phyloP scores from a whole-genome alignment of 2,888 invertebrate genomes.

The Alloscopus bannaensis region DNA sequence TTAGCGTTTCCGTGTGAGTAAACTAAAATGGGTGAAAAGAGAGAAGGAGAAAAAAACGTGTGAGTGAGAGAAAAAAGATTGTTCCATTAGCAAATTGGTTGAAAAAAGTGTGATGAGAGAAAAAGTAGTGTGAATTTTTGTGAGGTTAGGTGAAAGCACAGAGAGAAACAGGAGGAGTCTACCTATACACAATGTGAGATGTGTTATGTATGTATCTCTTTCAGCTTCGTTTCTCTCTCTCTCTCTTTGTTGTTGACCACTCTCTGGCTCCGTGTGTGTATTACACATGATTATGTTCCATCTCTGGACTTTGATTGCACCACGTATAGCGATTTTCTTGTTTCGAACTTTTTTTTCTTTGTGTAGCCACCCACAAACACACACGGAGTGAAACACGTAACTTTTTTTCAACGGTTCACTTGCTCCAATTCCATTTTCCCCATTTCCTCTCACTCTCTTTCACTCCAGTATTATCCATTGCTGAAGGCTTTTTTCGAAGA shows the following conservation, averaged over 20 bases:
- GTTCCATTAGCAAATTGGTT: constrained; percentile 26
- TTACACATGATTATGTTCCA: constrained; percentile 18
- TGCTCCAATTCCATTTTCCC: neutral
- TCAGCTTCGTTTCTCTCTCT: neutral
- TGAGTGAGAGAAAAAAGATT: neutral
- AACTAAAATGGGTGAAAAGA: neutral
- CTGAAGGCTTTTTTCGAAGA: too few relatives aligned
- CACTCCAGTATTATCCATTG: too few relatives aligned
- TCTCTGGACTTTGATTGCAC: constrained; percentile 18
- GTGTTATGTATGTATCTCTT: neutral
- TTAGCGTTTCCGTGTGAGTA: constrained; percentile 24
- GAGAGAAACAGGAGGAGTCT: constrained; percentile 4
- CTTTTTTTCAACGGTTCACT: constrained; percentile 20
- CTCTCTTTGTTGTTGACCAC: neutral
- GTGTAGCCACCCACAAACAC: neutral
- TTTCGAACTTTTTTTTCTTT: neutral
- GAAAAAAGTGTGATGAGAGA: constrained; percentile 1
- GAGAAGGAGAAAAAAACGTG: neutral
- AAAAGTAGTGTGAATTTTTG: constrained; percentile 7
- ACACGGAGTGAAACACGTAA: too few relatives aligned
- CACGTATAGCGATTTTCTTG: neutral
- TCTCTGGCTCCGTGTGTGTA: neutral
- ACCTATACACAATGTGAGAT: too few relatives aligned
- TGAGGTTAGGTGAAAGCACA: neutral
- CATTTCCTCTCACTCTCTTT: too few relatives aligned